Evolutionary conservation across 2,888 invertebrate species (phyloP).

Genomic region (Tetragonula carbonaria): DNA sequence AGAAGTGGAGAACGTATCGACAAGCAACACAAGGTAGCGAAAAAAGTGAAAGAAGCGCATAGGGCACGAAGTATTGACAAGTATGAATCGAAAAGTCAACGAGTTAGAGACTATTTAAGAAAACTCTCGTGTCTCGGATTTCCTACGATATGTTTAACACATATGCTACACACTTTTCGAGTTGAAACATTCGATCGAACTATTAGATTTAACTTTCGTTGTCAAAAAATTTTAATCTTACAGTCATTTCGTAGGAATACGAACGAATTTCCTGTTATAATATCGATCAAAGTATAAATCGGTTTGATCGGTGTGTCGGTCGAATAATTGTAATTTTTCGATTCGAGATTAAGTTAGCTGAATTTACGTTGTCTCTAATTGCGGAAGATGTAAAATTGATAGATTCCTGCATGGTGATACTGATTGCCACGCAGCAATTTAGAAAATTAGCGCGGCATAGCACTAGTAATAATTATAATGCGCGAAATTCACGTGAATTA

Average conservation of each 20-base stretch:
- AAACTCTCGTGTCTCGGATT: not conserved
- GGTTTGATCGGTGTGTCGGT: too few relatives aligned
- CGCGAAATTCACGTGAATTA: not conserved
- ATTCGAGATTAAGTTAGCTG: not conserved
- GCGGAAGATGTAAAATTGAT: not conserved
- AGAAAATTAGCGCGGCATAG: not conserved
- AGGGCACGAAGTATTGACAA: slow-evolving; percentile 1
- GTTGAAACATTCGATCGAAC: not conserved
- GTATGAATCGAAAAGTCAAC: slow-evolving; percentile 22
- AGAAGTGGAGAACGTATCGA: not conserved
- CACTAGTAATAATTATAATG: not conserved
- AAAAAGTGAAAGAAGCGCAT: slow-evolving; percentile 12
- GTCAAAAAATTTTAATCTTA: too few relatives aligned
- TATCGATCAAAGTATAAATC: too few relatives aligned
- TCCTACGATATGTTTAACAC: not conserved
- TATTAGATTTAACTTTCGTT: too few relatives aligned
- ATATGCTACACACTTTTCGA: not conserved
- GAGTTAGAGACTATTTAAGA: slow-evolving; percentile 12
- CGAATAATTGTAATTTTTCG: not conserved
- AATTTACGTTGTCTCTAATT: not conserved
- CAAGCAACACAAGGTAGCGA: not conserved
- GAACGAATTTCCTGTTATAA: too few relatives aligned
- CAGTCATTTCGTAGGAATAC: too few relatives aligned
- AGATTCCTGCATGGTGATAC: not conserved
- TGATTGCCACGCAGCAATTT: not conserved